Evolutionary conservation across 2,797 vertebrate species (phyloP).

Genomic region (Cossypha niveicapilla): DNA sequence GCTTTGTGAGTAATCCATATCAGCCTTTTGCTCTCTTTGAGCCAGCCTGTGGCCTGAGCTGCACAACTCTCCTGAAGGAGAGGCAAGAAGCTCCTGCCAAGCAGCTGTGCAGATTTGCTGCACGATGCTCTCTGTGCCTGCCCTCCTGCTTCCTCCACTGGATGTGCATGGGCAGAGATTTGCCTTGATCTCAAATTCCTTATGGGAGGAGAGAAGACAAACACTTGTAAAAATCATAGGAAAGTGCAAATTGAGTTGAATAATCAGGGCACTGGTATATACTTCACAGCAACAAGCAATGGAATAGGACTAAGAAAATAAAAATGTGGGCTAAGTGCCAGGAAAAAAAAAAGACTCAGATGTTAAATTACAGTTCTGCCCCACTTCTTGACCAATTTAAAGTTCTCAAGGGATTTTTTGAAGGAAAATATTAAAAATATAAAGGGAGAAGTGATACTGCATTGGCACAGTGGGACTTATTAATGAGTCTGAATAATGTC

Average conservation of each 20-base stretch:
- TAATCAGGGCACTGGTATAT: accelerated
- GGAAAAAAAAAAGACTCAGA: neutral
- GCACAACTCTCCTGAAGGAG: neutral
- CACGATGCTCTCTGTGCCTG: neutral
- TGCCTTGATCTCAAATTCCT: neutral
- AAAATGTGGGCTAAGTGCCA: neutral
- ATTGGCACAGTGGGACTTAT: neutral
- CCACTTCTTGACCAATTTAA: slow-evolving; percentile 10
- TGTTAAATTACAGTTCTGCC: neutral
- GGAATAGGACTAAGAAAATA: neutral
- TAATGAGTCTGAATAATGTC: neutral
- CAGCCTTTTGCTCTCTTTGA: neutral
- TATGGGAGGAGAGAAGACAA: neutral
- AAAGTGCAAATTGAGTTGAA: neutral
- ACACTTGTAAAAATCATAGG: neutral
- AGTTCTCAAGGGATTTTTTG: neutral
- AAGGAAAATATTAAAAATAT: slow-evolving; percentile 1
- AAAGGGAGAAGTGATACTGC: neutral
- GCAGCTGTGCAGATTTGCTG: neutral
- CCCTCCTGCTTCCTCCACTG: neutral
- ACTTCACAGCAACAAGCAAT: neutral
- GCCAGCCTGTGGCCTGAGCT: neutral
- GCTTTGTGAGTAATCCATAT: neutral
- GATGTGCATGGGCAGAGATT: neutral
- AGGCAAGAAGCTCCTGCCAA: neutral